A percentile compares a stretch with the other conserved stretches of the same genome.
phyloP scores from a whole-genome alignment of 2,797 vertebrate species.

The Bufotes viridis region DNA sequence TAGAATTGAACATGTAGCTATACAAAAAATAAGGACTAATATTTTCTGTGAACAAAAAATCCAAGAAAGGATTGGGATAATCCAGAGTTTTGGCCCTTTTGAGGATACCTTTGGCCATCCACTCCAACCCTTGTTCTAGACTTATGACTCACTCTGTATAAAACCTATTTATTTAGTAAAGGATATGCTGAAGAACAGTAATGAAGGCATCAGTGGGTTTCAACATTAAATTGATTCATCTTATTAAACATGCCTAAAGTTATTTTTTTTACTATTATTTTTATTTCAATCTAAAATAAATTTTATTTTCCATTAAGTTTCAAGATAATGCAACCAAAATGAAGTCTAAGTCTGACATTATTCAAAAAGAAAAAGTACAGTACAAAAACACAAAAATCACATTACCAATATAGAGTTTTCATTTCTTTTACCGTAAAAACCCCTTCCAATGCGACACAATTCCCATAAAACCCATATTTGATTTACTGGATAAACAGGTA shows the following conservation, averaged over 20 bases:
- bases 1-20: neutral
- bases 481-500: neutral
- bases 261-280: too few relatives aligned
- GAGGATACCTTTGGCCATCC: neutral
- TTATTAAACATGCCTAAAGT: neutral
- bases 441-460: neutral
- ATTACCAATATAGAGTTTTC: neutral
- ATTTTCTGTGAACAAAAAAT: neutral
- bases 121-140: neutral
- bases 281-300: too few relatives aligned
- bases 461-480: neutral
- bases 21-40: neutral
- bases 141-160: neutral
- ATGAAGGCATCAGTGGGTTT: neutral
- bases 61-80: too few relatives aligned
- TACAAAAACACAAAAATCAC: neutral
- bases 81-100: too few relatives aligned
- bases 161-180: neutral
- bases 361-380: neutral
- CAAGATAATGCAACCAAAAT: neutral
- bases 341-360: neutral
- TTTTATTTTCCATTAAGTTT: neutral
- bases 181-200: neutral
- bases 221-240: neutral
- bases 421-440: slow-evolving; percentile 12